These are phyloP conservation scores for Lontra canadensis DNA, from an alignment of 2,113 vertebrate species.

Conservation along the genomic window DNA sequence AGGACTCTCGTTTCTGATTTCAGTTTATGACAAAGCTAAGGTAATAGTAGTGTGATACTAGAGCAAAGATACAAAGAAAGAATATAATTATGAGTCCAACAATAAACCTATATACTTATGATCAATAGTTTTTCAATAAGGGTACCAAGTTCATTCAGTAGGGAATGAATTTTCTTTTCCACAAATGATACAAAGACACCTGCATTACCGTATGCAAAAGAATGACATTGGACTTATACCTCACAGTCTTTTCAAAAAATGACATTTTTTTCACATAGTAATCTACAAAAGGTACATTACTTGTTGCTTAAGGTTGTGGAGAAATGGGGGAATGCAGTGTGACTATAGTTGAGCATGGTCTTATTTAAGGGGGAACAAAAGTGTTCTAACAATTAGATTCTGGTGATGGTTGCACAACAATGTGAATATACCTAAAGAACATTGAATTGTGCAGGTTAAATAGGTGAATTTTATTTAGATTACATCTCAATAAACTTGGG, in stretches of 20 bases:
- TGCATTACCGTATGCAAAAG: neutral
- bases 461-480: neutral
- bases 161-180: neutral
- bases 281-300: neutral
- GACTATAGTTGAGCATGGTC: neutral
- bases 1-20: neutral
- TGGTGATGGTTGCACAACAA: neutral
- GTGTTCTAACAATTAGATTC: neutral
- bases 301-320: neutral
- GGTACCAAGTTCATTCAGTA: neutral
- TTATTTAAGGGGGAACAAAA: neutral
- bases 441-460: neutral
- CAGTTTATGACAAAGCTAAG: neutral
- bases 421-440: neutral
- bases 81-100: neutral
- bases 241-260: neutral
- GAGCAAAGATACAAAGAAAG: neutral
- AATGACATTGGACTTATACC: neutral
- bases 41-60: neutral
- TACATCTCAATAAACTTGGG: neutral
- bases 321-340: neutral
- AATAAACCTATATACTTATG: neutral
- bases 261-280: neutral
- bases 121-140: neutral
- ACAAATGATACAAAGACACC: neutral